Evolutionary conservation across 2,113 vertebrate species (phyloP), one percentile per base, ranked within the genome.

Genomic region (Cyprinodon brontotheroides): DNA sequence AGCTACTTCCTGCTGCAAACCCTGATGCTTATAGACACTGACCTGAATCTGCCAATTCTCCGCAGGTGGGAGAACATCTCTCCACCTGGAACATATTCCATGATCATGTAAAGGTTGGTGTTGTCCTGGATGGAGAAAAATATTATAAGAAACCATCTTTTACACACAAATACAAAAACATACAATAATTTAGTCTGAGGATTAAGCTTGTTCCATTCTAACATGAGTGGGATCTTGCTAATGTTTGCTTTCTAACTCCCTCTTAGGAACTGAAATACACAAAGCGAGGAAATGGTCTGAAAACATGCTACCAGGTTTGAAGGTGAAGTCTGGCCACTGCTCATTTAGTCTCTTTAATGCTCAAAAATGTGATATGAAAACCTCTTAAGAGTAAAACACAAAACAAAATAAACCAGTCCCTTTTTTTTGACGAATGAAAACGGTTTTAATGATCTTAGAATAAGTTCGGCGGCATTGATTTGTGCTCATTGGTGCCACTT

Each of bases 31-130:
- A 37, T 3, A 69, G n/a, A 68, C 68, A 84, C 89, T 83, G 72
- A 95, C 95, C 95, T 97, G 95, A 97, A 97, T 86, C 96, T 94
- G 83, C 96, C 96, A 63, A 96, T 98, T 92, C 95, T 92, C 79
- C 96, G 94, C 89, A 98, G 91, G 88, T 98, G 96, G 69, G 96
- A 97, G 88, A 98, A 98, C 96, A 97, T 98, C 90, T 98, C 96
- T 60, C 96, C 96, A 10, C 96, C 96, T 6, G 95, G 95, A 57
- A 98, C 94, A 15, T 98, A 97, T 76, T 98, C 96, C 96, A 98
- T 97, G 90, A 98, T 94, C 96, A 98, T 98, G 93, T 97, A 97
- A 76, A 98, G 94, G 88, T 97, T 97, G 29, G 95, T 94, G 92
- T 96, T 97, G 91, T 98, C 96, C 95, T 96, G 83, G 22, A 68